These are phyloP conservation scores for Cancer borealis DNA, from an alignment of 2,888 invertebrate genomes.

Conservation along the genomic window DNA sequence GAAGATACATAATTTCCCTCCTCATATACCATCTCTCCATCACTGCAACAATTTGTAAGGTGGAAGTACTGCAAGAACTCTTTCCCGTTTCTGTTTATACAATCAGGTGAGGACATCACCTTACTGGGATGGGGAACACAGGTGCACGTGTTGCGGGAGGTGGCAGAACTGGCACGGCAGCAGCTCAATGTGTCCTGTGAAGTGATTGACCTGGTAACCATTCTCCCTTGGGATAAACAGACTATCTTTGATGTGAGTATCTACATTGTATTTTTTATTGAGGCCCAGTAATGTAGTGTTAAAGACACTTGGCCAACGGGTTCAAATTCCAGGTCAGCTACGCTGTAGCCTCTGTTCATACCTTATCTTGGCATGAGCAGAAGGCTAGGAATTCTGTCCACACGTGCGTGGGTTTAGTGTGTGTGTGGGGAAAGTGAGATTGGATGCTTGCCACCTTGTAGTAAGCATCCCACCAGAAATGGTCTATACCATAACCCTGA, in stretches of 20 bases:
- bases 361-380: too few relatives aligned
- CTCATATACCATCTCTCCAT: neutral
- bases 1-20: neutral
- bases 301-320: too few relatives aligned
- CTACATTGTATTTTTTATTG: neutral
- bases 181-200: constrained; percentile 90
- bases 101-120: constrained; percentile 90
- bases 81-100: neutral
- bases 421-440: too few relatives aligned
- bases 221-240: constrained; percentile 97
- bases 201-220: constrained; percentile 97
- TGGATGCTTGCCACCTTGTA: too few relatives aligned
- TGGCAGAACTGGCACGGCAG: constrained; percentile 90
- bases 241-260: constrained; percentile 90
- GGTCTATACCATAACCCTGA: too few relatives aligned
- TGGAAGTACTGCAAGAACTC: neutral
- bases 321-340: too few relatives aligned
- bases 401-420: too few relatives aligned
- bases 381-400: too few relatives aligned
- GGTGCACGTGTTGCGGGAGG: constrained; percentile 91
- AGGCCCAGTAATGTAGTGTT: neutral
- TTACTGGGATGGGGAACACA: constrained; percentile 85
- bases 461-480: too few relatives aligned
- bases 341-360: too few relatives aligned
- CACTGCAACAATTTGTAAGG: neutral